phyloP scores from a whole-genome alignment of 1,140 invertebrate species.

The Drosophila melanica region DNA sequence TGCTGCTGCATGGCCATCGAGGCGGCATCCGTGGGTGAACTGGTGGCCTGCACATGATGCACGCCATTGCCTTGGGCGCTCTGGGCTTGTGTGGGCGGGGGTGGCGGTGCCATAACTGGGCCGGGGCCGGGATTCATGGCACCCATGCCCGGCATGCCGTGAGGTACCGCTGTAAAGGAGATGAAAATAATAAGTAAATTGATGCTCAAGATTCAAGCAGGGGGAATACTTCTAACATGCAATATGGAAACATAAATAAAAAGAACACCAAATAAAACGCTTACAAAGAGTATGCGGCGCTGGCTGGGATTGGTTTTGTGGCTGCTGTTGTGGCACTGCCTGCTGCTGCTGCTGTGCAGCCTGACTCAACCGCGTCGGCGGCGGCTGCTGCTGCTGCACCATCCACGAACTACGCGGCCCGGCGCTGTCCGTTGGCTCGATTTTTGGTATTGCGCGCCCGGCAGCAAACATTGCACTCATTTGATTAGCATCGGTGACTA shows the following conservation, averaged over 20 bases:
- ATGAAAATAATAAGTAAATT: neutral
- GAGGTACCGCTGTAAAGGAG: constrained; percentile 69
- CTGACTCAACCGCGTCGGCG: constrained; percentile 46
- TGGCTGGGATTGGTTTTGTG: constrained; percentile 70
- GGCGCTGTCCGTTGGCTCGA: constrained; percentile 80
- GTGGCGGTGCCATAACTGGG: constrained; percentile 77
- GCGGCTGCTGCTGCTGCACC: constrained; percentile 58
- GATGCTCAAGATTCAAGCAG: neutral
- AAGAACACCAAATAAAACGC: constrained; percentile 84
- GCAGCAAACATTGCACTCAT: constrained; percentile 85
- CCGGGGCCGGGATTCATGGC: constrained; percentile 75
- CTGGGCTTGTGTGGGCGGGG: constrained; percentile 73
- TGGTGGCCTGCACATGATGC: constrained; percentile 67
- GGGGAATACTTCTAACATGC: constrained; percentile 24
- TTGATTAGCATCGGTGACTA: constrained; percentile 84
- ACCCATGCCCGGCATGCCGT: constrained; percentile 76
- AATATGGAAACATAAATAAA: constrained; percentile 64
- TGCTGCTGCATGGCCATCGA: constrained; percentile 67
- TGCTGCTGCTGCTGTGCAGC: constrained; percentile 48
- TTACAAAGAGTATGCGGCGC: constrained; percentile 86
- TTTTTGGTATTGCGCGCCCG: constrained; percentile 85
- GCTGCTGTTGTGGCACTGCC: constrained; percentile 54
- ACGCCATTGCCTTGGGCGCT: constrained; percentile 75
- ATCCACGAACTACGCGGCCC: constrained; percentile 80
- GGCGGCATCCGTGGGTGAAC: constrained; percentile 65